Conservation (phyloP, 1,140 invertebrate genomes). For the Gonatopus flavifemur region DNA sequence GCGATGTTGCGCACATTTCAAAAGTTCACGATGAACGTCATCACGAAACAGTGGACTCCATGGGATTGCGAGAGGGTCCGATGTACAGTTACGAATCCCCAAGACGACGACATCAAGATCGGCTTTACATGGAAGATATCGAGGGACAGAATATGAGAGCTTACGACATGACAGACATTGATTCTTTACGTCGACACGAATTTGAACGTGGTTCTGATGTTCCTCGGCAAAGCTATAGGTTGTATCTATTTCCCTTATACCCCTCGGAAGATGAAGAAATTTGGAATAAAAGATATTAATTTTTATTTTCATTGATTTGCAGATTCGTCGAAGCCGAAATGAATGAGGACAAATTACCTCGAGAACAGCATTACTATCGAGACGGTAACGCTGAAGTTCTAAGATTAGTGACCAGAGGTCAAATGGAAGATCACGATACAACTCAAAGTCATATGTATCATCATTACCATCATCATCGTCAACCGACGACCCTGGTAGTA, state of each 20-base stretch:
- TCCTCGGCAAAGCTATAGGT: constrained; percentile 48
- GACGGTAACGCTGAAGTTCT: constrained; percentile 82
- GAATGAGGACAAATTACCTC: constrained; percentile 47
- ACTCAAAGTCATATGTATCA: constrained; percentile 34
- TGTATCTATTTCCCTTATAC: constrained; percentile 19
- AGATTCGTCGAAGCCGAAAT: constrained; percentile 43
- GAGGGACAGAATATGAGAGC: constrained; percentile 46
- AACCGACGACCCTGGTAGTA: constrained; percentile 58
- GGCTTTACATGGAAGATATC: constrained; percentile 55
- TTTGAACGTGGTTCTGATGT: constrained; percentile 74
- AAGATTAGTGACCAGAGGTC: constrained; percentile 73
- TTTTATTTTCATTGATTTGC: constrained; percentile 21
- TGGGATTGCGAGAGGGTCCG: constrained; percentile 6
- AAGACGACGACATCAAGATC: constrained; percentile 33
- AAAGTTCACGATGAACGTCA: constrained; percentile 8
- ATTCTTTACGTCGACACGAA: constrained; percentile 73
- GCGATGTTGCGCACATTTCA: constrained; percentile 37
- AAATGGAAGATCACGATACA: constrained; percentile 59
- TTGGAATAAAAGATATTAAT: not conserved
- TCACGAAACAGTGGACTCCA: constrained; percentile 16
- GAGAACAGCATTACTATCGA: constrained; percentile 76
- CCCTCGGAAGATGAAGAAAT: not conserved
- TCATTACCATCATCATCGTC: constrained; percentile 7
- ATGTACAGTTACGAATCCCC: constrained; percentile 8
- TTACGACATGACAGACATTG: constrained; percentile 61